phyloP scores from a whole-genome alignment of 1,140 invertebrate species.

The Eufriesea mexicana region DNA sequence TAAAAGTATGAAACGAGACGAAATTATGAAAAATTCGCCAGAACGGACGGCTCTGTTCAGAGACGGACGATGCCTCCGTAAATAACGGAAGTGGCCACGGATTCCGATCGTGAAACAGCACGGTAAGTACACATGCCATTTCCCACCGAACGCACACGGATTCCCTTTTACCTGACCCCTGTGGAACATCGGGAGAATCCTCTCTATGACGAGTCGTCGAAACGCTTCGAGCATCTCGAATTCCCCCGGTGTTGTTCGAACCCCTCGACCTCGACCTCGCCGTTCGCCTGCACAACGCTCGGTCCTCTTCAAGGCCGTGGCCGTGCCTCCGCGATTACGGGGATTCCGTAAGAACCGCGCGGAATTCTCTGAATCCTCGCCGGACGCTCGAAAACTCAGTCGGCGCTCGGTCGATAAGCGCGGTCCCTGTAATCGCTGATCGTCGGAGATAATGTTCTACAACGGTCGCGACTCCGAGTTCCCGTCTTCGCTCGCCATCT shows the following conservation, averaged over 20 bases:
- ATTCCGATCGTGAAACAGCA: constrained; percentile 39
- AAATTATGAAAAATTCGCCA: not conserved
- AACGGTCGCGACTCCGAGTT: constrained; percentile 43
- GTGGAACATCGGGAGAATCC: constrained; percentile 61
- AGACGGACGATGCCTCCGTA: constrained; percentile 8
- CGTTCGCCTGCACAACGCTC: not conserved
- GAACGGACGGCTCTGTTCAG: not conserved
- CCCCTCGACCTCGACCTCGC: constrained; percentile 47
- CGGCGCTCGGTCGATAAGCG: constrained; percentile 46
- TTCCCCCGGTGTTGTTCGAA: constrained; percentile 63
- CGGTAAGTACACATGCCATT: constrained; percentile 34
- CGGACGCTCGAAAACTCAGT: no score
- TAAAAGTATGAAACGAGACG: not conserved
- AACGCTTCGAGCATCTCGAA: constrained; percentile 64
- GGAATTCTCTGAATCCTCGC: constrained; percentile 5
- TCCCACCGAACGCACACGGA: constrained; percentile 48
- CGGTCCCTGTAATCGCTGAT: constrained; percentile 50
- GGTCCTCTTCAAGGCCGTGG: constrained; percentile 20
- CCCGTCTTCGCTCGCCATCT: not conserved
- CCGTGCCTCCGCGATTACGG: constrained; percentile 24
- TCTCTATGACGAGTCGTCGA: constrained; percentile 72
- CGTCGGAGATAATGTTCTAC: constrained; percentile 51
- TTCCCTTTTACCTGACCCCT: constrained; percentile 70
- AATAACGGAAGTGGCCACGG: constrained; percentile 48
- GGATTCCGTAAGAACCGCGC: constrained; percentile 25